Evolutionary conservation across 2,113 vertebrate species (phyloP), one percentile per base, ranked within the genome.

Genomic region (Copsychus sechellarum): DNA sequence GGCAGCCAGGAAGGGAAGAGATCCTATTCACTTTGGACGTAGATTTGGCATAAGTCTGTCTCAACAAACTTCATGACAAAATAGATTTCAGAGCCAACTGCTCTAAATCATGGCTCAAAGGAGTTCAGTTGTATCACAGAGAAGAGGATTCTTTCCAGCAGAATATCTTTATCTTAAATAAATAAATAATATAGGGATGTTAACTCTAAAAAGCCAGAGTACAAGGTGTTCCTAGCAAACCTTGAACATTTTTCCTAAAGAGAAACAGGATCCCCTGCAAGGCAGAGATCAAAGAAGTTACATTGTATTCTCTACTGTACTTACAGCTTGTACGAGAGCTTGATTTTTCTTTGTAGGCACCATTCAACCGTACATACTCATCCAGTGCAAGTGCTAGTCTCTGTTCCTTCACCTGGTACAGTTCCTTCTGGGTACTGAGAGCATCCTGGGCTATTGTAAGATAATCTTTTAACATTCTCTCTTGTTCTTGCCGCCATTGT

Each of bases 381-480:
- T 98, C 98, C 29, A 98, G 96, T 40, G 98, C 98, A 85, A 99
- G 95, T 2, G 98, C 98, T 54, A 99, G 97, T 61, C 98, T 98
- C 89, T 98, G 98, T 86, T 99, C 98, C 81, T 99, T 99, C 93
- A 98, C 98, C 21, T 98, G 98, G 96, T 98, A 98, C 72, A 99
- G 97, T 31, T 99, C 98, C 58, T 98, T 98, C 95, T 98, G 98
- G 8, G 98, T 98, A 77, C 96, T 97, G 70, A 99, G 98, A 14
- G 98, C 98, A 50, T 99, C 98, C 93, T 97, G 98, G 6, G 98
- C 98, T 97, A 99, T 98, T 4, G 93, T 98, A 56, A 99, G 98
- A 74, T 99, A 99, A 92, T 98, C 98, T 95, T 98, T 98, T 65
- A 99, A 97, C 98, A 99, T 99, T 51, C 98, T 98, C 95, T 99